Evolutionary conservation across 2,888 invertebrate species (phyloP).

Genomic region (Sarcophaga rosellei): DNA sequence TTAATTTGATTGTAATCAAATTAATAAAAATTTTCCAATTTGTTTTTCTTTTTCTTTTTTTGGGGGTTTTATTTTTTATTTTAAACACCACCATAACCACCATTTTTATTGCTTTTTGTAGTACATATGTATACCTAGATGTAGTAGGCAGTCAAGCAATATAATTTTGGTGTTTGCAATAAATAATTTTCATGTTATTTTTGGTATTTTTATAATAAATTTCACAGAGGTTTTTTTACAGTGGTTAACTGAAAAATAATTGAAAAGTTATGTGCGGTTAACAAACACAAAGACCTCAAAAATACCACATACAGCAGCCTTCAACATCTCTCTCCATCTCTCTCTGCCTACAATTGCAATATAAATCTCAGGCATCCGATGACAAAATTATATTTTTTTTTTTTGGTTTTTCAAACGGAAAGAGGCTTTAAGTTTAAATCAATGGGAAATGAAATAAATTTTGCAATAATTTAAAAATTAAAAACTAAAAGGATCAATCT

Average conservation of each 20-base stretch:
- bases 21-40: no score
- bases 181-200: conserved; percentile 61
- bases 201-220: conserved; percentile 68
- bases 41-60: not conserved
- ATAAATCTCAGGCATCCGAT: conserved; percentile 31
- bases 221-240: conserved; percentile 61
- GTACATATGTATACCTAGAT: no score
- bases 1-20: conserved; percentile 27
- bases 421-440: not conserved
- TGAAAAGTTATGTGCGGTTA: conserved; percentile 68
- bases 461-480: not conserved
- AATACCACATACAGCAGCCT: conserved; percentile 18
- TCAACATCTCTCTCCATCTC: not conserved
- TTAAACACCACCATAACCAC: not conserved
- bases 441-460: not conserved
- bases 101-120: conserved; percentile 13
- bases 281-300: conserved; percentile 54
- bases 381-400: conserved; percentile 41
- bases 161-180: conserved; percentile 56
- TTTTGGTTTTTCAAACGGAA: no score
- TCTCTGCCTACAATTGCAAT: conserved; percentile 18
- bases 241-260: conserved; percentile 66
- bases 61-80: not conserved
- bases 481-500: not conserved
- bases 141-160: conserved; percentile 8